Conservation (phyloP, 2,797 vertebrate species). For the Hylomyscus alleni region DNA sequence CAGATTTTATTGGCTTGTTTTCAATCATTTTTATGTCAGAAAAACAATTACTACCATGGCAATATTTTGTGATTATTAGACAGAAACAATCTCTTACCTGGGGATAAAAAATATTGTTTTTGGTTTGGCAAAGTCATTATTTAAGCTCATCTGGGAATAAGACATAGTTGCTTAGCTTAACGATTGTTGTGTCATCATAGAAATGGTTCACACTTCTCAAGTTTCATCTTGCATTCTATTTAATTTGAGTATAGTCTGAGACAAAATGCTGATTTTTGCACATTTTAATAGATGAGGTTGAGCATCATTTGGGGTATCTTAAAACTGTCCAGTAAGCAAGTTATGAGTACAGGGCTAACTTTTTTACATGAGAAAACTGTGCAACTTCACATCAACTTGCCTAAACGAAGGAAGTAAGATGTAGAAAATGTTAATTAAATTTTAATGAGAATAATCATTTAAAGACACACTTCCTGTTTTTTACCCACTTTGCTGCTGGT, state of each 20-base stretch:
- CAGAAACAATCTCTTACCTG: slow-evolving; percentile 74
- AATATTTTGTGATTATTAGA: slow-evolving; percentile 76
- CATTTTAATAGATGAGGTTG: slow-evolving; percentile 45
- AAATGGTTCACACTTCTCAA: slow-evolving; percentile 24
- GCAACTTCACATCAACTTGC: neutral
- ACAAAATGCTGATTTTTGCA: slow-evolving; percentile 68
- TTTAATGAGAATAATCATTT: neutral
- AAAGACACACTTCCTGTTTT: neutral
- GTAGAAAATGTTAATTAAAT: neutral
- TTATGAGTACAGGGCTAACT: neutral
- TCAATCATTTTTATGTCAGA: slow-evolving; percentile 84
- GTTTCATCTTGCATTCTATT: neutral
- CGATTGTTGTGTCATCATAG: neutral
- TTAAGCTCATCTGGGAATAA: slow-evolving; percentile 60
- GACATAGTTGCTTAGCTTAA: slow-evolving; percentile 15
- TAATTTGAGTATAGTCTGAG: slow-evolving; percentile 64
- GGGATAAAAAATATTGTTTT: slow-evolving; percentile 41
- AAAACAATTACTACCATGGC: slow-evolving; percentile 77
- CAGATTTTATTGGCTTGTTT: slow-evolving; percentile 77
- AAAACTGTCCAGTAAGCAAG: slow-evolving; percentile 70
- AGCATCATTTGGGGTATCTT: slow-evolving; percentile 29
- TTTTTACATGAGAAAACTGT: neutral
- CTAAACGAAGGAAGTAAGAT: neutral
- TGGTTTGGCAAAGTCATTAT: slow-evolving; percentile 13
- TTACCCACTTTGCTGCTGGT: neutral